Percentiles rank a stretch among this genome's conserved stretches.
phyloP scores from a whole-genome alignment of 2,888 invertebrate genomes.

The Spodoptera littoralis region DNA sequence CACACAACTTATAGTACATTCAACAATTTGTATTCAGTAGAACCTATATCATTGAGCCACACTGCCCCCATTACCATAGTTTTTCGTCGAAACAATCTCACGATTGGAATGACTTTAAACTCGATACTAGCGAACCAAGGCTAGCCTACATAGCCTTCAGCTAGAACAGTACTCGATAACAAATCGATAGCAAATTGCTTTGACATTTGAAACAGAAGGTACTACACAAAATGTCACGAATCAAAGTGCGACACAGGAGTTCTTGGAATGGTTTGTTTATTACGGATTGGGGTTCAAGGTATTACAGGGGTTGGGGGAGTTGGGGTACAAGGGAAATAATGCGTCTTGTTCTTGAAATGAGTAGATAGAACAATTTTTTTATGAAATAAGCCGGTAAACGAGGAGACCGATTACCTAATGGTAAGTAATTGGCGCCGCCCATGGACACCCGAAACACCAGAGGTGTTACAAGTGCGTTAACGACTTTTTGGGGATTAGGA shows the following conservation, averaged over 20 bases:
- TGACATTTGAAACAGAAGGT: constrained; percentile 48
- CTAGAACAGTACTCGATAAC: constrained; percentile 38
- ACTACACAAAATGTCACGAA: constrained; percentile 52
- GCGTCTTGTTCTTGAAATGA: too few relatives aligned
- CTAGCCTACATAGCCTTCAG: constrained; percentile 46
- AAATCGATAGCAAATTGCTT: constrained; percentile 58
- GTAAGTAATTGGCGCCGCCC: too few relatives aligned
- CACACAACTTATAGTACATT: too few relatives aligned
- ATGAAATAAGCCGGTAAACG: too few relatives aligned
- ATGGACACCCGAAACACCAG: too few relatives aligned
- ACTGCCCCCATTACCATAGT: constrained; percentile 3
- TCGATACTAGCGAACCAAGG: constrained; percentile 31
- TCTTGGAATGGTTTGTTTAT: constrained; percentile 45
- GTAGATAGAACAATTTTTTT: too few relatives aligned
- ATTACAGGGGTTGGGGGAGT: too few relatives aligned
- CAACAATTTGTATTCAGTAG: too few relatives aligned
- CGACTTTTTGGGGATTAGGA: too few relatives aligned
- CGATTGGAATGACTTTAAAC: constrained; percentile 39
- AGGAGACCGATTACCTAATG: too few relatives aligned
- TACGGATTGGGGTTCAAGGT: constrained; percentile 1
- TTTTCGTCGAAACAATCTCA: constrained; percentile 18
- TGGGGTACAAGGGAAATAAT: too few relatives aligned
- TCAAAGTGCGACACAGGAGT: constrained; percentile 37
- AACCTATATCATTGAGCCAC: neutral
- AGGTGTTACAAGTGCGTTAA: too few relatives aligned